Conservation (phyloP, 2,888 invertebrate species). For the Euzetes globulus region DNA sequence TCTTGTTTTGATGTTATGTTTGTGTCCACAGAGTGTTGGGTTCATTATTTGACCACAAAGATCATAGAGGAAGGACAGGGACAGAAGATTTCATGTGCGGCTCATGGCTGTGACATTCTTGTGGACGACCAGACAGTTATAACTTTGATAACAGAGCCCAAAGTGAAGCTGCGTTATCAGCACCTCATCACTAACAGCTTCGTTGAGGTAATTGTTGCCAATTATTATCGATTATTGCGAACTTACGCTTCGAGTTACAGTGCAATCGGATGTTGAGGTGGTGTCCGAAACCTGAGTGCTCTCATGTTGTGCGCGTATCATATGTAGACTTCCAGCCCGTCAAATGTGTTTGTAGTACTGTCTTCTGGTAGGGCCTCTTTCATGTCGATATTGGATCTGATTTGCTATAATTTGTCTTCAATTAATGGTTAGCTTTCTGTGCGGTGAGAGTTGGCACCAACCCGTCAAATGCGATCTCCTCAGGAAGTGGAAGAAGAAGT, state of each 20-base stretch:
- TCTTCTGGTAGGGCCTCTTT: slow-evolving; percentile 61
- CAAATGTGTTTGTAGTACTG: slow-evolving; percentile 82
- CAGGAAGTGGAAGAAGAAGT: slow-evolving; percentile 95
- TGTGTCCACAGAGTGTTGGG: slow-evolving; percentile 66
- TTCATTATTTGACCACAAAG: slow-evolving; percentile 93
- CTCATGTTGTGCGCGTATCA: slow-evolving; percentile 80
- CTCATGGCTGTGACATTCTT: slow-evolving; percentile 91
- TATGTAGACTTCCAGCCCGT: slow-evolving; percentile 86
- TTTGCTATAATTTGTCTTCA: neutral
- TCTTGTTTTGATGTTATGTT: neutral
- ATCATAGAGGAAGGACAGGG: slow-evolving; percentile 91
- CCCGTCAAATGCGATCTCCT: slow-evolving; percentile 90
- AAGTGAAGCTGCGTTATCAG: slow-evolving; percentile 86
- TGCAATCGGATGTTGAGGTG: slow-evolving; percentile 91
- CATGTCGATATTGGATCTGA: neutral
- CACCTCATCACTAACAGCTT: slow-evolving; percentile 97
- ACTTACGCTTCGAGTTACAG: slow-evolving; percentile 49
- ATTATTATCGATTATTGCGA: slow-evolving; percentile 3
- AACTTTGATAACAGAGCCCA: slow-evolving; percentile 70
- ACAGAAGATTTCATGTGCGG: slow-evolving; percentile 86
- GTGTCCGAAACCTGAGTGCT: slow-evolving; percentile 98
- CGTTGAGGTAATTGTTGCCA: slow-evolving; percentile 66
- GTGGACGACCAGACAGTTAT: slow-evolving; percentile 96
- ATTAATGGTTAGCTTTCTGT: slow-evolving; percentile 60
- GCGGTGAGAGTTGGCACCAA: slow-evolving; percentile 97